Evolutionary conservation across 2,888 invertebrate species (phyloP), one percentile per base, ranked within the genome.

Genomic region (Archips crataeganus): DNA sequence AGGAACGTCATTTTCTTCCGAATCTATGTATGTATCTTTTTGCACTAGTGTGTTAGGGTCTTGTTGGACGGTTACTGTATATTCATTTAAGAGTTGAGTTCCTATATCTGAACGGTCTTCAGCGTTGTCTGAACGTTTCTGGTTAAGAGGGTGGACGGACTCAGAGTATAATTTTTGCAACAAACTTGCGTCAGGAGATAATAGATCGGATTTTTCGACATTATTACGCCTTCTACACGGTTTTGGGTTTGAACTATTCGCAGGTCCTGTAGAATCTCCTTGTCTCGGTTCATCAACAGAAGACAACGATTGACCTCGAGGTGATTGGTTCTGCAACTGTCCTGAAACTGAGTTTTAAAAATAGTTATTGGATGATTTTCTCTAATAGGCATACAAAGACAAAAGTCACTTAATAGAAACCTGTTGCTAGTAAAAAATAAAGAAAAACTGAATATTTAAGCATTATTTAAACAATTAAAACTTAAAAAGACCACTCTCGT

Each of bases 291-390:
- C 63, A 13, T 69, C 63, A 13, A 13, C 34, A 3, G 59, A 9
- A 60, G 59, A 36, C 39, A n/a, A 13, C 2, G 23, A 60, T 60
- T 39, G 60, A 36, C 2, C 3, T 60, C n/a, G 36, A 6, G 3
- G 57, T 10, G 39, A 36, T 51, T 51, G 49, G 42, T 60, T 51
- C 59, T 66, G 65, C 49, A 39, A 59, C n/a, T 71, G 60, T 11
- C 71, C 71, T 71, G 71, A 54, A 71, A 71, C 65, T 71, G 60
- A 59, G n/a, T n/a, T 39, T 68, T n/a, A n/a, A 34, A 67, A 42
- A 66, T 4, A 32, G 32, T 57, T 57, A 32, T 32, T 57, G 10
- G 10, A 11, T 32, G 23, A 23, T 23, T 23, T 3, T 57, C 4
- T 11, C 3, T 9, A 9, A 1, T 2, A 8, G 23, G 2, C 9